Evolutionary conservation across 2,797 vertebrate species (phyloP).

Genomic region (Bovichtus diacanthus): DNA sequence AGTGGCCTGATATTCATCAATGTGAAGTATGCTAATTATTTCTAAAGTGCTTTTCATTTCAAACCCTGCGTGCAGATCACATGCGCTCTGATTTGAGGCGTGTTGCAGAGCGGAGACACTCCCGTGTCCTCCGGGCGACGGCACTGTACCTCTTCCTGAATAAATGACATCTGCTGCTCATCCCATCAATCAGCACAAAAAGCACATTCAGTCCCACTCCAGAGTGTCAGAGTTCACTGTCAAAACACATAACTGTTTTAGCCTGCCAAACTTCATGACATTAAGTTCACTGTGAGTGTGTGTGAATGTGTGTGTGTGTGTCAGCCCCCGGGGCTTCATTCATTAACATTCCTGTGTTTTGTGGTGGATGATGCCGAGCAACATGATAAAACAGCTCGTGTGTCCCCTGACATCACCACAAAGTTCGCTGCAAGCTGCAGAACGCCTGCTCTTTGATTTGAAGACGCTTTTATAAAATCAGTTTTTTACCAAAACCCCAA

Average conservation of each 20-base stretch:
- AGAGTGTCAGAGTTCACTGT: conserved; percentile 22
- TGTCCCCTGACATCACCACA: conserved; percentile 54
- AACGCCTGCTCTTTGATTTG: background rate
- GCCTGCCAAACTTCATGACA: background rate
- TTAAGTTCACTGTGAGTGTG: background rate
- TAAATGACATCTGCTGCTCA: conserved; percentile 42
- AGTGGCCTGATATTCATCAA: too few species aligned
- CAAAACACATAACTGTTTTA: conserved; percentile 24
- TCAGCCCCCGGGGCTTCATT: conserved; percentile 7
- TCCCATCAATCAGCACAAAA: conserved; percentile 33
- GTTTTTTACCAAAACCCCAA: too few species aligned
- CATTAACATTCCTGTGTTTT: conserved; percentile 73
- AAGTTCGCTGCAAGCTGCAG: background rate
- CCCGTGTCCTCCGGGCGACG: conserved; percentile 21
- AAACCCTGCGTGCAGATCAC: background rate
- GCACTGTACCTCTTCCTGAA: conserved; percentile 13
- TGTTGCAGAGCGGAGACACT: background rate
- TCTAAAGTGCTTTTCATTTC: background rate
- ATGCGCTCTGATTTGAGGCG: background rate
- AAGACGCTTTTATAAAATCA: background rate
- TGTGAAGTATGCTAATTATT: background rate
- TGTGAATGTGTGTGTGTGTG: conserved; percentile 3
- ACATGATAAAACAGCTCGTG: conserved; percentile 61
- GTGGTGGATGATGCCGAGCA: conserved; percentile 18
- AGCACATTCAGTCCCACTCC: conserved; percentile 10